Percentiles rank a stretch among this genome's conserved stretches.
Conservation (phyloP, 2,888 invertebrate genomes). For the Thymelicus sylvestris region DNA sequence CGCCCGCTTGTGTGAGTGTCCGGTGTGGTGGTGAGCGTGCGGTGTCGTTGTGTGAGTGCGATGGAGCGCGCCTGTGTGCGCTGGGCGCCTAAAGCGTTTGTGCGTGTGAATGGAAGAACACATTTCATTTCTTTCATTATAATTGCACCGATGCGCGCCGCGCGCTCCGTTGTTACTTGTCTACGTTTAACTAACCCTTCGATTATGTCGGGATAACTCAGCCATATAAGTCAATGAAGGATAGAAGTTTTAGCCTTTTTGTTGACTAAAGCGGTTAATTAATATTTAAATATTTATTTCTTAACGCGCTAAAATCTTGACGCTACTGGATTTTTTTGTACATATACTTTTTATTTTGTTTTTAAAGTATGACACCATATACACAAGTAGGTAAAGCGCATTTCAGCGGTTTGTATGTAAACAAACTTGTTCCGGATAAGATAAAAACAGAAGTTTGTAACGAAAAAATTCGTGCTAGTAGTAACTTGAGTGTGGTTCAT, state of each 20-base stretch:
- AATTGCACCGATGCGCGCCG: slow-evolving; percentile 83
- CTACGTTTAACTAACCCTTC: slow-evolving; percentile 67
- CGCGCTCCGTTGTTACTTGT: slow-evolving; percentile 62
- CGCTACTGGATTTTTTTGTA: slow-evolving; percentile 51
- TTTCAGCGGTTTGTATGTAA: slow-evolving; percentile 82
- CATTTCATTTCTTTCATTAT: slow-evolving; percentile 80
- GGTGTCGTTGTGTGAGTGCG: slow-evolving; percentile 64
- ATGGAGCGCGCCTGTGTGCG: slow-evolving; percentile 43
- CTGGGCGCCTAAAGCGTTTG: slow-evolving; percentile 77
- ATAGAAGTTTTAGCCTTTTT: slow-evolving; percentile 13
- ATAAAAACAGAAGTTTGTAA: slow-evolving; percentile 69
- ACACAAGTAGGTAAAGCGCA: slow-evolving; percentile 76
- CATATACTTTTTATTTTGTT: slow-evolving; percentile 72
- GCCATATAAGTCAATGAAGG: slow-evolving; percentile 44
- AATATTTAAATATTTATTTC: neutral
- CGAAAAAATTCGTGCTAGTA: slow-evolving; percentile 9
- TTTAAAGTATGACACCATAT: slow-evolving; percentile 76
- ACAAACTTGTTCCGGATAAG: slow-evolving; percentile 83
- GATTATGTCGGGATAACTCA: slow-evolving; percentile 58
- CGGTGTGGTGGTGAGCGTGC: slow-evolving; percentile 55
- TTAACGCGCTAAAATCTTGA: neutral
- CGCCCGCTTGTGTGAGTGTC: slow-evolving; percentile 66
- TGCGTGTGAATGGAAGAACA: slow-evolving; percentile 84
- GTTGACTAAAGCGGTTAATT: slow-evolving; percentile 11
- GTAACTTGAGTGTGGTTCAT: slow-evolving; percentile 2